phyloP scores from a whole-genome alignment of 2,113 vertebrate species.

The Aphyosemion australe region DNA sequence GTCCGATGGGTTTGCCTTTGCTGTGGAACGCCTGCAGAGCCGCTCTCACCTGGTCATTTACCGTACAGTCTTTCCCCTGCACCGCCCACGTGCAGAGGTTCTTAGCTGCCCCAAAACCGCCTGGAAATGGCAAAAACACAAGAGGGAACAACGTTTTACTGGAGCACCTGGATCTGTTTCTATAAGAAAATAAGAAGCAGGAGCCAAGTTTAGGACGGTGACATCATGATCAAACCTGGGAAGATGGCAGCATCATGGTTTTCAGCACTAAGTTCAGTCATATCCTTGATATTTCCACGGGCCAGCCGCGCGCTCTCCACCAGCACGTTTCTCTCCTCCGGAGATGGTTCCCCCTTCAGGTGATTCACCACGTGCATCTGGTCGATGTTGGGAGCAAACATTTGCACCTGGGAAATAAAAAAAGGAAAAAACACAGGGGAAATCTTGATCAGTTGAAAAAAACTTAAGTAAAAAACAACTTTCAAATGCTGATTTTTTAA shows the following conservation, averaged over 20 bases:
- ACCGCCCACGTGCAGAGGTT: conserved; percentile 87
- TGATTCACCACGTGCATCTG: conserved; percentile 88
- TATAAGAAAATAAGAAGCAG: no score
- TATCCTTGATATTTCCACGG: conserved; percentile 79
- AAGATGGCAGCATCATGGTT: conserved; percentile 82
- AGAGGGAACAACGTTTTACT: no score
- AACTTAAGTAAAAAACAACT: no score
- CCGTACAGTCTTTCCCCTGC: conserved; percentile 81
- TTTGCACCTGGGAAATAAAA: conserved; percentile 77
- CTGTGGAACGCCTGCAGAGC: conserved; percentile 78
- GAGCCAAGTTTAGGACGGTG: no score
- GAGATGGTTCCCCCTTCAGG: conserved; percentile 77
- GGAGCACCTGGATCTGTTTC: background rate
- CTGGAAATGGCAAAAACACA: conserved; percentile 40
- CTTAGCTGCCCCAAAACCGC: conserved; percentile 84
- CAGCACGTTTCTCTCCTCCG: conserved; percentile 83
- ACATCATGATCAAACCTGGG: conserved; percentile 66
- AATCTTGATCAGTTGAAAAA: no score
- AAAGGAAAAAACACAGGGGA: no score
- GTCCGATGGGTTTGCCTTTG: conserved; percentile 80
- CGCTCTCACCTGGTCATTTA: conserved; percentile 75
- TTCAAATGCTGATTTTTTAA: no score
- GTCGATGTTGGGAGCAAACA: conserved; percentile 84
- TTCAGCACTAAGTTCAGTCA: conserved; percentile 77
- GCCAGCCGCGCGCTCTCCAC: conserved; percentile 85